Conservation (phyloP, 1,140 invertebrate species). For the Ruditapes philippinarum region DNA sequence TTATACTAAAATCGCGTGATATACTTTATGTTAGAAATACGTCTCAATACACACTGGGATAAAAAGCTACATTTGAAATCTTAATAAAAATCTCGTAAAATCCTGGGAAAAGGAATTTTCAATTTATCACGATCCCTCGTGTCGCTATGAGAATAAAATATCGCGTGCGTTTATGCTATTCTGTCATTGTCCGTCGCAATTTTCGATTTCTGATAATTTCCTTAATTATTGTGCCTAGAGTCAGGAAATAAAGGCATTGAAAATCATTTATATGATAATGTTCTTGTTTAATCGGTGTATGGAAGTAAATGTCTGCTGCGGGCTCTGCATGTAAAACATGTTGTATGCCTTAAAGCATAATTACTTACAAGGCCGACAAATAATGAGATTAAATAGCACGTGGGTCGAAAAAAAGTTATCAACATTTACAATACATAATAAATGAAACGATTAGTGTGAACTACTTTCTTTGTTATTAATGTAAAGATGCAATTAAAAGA, state of each 20-base stretch:
- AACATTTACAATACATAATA: no score
- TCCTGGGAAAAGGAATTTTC: background rate
- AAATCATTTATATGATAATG: conserved; percentile 27
- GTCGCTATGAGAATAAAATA: conserved; percentile 4
- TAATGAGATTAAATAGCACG: no score
- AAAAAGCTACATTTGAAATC: conserved; percentile 15
- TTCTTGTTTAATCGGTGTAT: background rate
- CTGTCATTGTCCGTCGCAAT: background rate
- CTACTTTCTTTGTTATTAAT: no score
- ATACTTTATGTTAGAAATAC: background rate
- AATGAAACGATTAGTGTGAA: no score
- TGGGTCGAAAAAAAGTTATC: no score
- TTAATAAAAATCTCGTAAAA: conserved; percentile 35
- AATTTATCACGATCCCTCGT: background rate
- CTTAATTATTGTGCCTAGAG: conserved; percentile 15
- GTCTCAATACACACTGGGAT: background rate
- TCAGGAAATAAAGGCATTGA: conserved; percentile 17
- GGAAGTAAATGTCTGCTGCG: no score
- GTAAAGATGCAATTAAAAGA: no score
- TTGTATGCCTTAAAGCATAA: no score
- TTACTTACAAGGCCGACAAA: no score
- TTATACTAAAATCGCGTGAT: conserved; percentile 14
- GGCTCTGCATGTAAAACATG: no score
- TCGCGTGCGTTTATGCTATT: conserved; percentile 2
- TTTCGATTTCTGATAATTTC: conserved; percentile 37